Base-by-base conservation (phyloP, 2,888 invertebrate species). In the Argyresthia goedartella region DNA sequence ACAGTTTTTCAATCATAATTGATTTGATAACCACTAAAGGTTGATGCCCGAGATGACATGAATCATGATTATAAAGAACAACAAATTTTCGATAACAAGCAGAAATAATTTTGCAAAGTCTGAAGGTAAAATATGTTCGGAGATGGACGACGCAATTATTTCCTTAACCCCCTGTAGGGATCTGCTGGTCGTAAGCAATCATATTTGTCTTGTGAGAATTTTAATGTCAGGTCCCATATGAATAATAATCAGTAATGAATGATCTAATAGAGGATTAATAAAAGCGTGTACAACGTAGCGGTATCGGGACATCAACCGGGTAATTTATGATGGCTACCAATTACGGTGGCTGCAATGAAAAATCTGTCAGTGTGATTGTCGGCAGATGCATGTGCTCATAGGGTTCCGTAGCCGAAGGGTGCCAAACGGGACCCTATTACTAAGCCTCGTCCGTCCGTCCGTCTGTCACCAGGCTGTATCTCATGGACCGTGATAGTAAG, bases 151-250 rank as follows among this genome's bases (percentile, higher is more conserved):
- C 54, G 65, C 67, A 73, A 77, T 74, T 75, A 73, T 67, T 67
- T 66, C 52, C 68, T 64, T 60, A 66, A 60, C 65, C 70, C 70
- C 77, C 71, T 63, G 68, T 69, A 60, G 59, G 59, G 61, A 56
- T 53, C 56, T 57, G 64, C 56, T 55, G 56, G 42, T 53, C 15
- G 46, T 16, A 25, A 44, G 44, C 45, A 14, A 51, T 51, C 51
- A 64, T 65, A 69, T 69, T 75, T 71, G 73, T 73, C 69, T 69
- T 64, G 54, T 51, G 57, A 64, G 62, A 62, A 66, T 75, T 75
- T 52, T 72, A 75, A 65, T 65, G 69, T 68, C 66, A 62, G 64
- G 68, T 67, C 69, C 61, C 65, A 66, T 71, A 66, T 60, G 63
- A 61, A 66, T 71, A 73, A 73, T 69, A 70, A 73, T 75, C 68